Conservation (phyloP, 2,797 vertebrate genomes). For the Tokudaia tokunoshimensis region DNA sequence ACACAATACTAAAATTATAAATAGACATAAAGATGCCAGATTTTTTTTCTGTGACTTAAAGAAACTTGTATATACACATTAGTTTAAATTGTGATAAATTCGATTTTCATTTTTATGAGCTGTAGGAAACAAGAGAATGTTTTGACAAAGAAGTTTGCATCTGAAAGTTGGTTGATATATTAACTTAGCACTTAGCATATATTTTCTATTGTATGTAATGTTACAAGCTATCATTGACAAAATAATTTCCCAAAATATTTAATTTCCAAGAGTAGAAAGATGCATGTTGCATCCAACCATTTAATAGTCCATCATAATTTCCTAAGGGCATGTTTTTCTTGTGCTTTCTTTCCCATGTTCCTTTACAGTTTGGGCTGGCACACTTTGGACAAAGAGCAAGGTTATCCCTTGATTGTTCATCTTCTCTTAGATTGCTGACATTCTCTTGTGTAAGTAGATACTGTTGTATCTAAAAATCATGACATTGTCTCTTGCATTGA, state of each 20-base stretch:
- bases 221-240: not conserved
- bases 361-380: not conserved
- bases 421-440: not conserved
- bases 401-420: not conserved
- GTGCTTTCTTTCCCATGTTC: not conserved
- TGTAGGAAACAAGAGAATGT: not conserved
- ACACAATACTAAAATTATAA: not conserved
- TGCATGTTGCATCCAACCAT: not conserved
- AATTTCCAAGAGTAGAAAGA: not conserved
- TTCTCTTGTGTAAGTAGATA: not conserved
- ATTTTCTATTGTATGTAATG: not conserved
- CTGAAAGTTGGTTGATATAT: not conserved
- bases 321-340: not conserved
- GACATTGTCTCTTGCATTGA: not conserved
- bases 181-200: not conserved
- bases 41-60: not conserved
- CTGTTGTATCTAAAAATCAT: not conserved
- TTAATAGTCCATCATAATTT: not conserved
- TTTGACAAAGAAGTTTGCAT: not conserved
- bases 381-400: not conserved
- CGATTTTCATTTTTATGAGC: not conserved
- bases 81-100: not conserved
- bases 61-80: not conserved
- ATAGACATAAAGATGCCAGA: too few relatives aligned
- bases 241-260: not conserved